Conservation (phyloP, 2,888 invertebrate genomes). For the Idaea aversata region DNA sequence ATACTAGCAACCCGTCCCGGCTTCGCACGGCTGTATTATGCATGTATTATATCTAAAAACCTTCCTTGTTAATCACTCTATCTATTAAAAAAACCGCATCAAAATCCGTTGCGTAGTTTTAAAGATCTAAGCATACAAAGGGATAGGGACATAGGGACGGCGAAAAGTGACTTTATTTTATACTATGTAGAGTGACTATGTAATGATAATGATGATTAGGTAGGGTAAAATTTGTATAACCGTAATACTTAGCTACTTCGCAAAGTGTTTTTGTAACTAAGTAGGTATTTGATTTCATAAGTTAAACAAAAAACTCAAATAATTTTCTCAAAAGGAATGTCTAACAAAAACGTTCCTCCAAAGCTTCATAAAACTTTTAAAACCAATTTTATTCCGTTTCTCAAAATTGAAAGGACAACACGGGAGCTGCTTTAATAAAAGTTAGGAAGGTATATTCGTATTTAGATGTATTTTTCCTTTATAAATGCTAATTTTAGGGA, state of each 20-base stretch:
- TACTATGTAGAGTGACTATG: no score
- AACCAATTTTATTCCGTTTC: slow-evolving; percentile 46
- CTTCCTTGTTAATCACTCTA: no score
- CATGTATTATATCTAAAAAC: no score
- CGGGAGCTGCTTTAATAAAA: slow-evolving; percentile 41
- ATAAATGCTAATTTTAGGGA: slow-evolving; percentile 48
- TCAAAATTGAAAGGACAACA: slow-evolving; percentile 41
- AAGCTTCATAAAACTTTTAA: slow-evolving; percentile 41
- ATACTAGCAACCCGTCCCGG: no score
- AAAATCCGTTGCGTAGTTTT: no score
- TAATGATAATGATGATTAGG: no score
- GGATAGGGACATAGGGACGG: no score
- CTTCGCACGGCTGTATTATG: no score
- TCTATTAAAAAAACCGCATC: no score
- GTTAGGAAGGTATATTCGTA: slow-evolving; percentile 28
- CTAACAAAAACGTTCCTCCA: slow-evolving; percentile 37
- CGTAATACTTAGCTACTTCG: background rate
- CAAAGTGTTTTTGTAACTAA: background rate
- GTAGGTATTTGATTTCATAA: background rate
- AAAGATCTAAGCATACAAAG: no score
- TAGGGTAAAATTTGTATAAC: background rate
- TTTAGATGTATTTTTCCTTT: slow-evolving; percentile 48
- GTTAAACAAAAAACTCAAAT: slow-evolving; percentile 1
- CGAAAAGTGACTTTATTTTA: no score
- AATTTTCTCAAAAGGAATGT: slow-evolving; percentile 27